Percentiles rank a stretch among this genome's conserved stretches.
Conservation (phyloP, 2,113 vertebrate genomes). For the Xiphias gladius region DNA sequence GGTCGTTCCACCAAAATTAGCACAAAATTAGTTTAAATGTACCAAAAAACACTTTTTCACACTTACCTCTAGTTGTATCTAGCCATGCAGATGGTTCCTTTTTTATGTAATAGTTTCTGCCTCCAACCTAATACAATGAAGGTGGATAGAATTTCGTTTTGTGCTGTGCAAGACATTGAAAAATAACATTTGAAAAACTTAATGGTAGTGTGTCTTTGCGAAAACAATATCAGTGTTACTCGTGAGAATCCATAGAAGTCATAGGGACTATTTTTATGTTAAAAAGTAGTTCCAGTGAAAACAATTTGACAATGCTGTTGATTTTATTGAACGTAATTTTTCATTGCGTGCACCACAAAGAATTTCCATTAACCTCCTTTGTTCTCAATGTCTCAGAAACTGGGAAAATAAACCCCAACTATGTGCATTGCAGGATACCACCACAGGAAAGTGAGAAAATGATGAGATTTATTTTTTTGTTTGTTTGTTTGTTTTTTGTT, state of each 20-base stretch:
- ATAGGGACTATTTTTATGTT: neutral
- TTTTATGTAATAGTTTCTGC: neutral
- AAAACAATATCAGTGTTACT: neutral
- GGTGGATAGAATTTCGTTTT: neutral
- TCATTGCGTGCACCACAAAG: neutral
- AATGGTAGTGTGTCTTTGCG: neutral
- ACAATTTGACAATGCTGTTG: slow-evolving; percentile 12
- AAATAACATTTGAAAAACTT: neutral
- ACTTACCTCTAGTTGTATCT: neutral
- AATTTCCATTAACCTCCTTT: slow-evolving; percentile 4
- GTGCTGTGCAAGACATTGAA: neutral
- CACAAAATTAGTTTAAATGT: neutral
- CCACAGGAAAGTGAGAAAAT: neutral
- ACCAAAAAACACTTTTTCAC: neutral
- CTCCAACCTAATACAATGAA: neutral
- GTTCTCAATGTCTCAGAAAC: neutral
- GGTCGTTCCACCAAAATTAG: neutral
- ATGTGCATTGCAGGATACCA: neutral
- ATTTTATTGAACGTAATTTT: neutral
- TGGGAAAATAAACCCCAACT: slow-evolving; percentile 5
- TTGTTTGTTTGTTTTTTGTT: too few relatives aligned
- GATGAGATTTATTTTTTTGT: too few relatives aligned
- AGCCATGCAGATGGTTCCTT: neutral
- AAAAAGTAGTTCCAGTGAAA: neutral
- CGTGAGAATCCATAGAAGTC: neutral